phyloP scores from a whole-genome alignment of 2,888 invertebrate genomes.

The Ctenicera cuprea region DNA sequence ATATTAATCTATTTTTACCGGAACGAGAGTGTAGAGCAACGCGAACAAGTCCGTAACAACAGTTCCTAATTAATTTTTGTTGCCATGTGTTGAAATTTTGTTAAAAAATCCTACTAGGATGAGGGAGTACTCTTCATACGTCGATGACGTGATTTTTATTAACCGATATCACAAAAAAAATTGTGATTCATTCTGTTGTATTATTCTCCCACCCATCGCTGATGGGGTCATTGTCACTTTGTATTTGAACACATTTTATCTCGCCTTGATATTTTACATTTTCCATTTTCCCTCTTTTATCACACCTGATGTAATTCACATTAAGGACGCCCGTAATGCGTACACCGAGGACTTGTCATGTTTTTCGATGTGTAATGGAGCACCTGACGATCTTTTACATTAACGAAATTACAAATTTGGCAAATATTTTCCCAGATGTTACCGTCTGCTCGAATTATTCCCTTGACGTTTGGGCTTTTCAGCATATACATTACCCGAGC shows the following conservation, averaged over 20 bases:
- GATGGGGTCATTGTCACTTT: conserved; percentile 2
- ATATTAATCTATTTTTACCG: conserved; percentile 41
- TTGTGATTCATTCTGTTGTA: too few species aligned
- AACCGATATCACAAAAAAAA: background rate
- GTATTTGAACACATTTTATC: conserved; percentile 3
- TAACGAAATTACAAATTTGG: conserved; percentile 31
- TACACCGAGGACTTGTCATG: conserved; percentile 9
- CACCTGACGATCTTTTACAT: conserved; percentile 31
- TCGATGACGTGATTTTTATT: background rate
- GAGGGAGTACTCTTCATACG: too few species aligned
- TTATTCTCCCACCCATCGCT: too few species aligned
- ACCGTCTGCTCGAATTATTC: conserved; percentile 30
- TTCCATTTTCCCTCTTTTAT: conserved; percentile 22
- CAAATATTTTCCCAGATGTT: conserved; percentile 29
- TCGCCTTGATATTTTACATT: conserved; percentile 1
- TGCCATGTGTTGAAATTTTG: conserved; percentile 5
- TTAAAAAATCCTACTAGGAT: too few species aligned
- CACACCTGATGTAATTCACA: conserved; percentile 20
- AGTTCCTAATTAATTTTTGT: conserved; percentile 24
- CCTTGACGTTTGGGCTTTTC: conserved; percentile 18
- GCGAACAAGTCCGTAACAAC: background rate
- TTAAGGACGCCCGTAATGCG: conserved; percentile 13
- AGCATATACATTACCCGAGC: conserved; percentile 9
- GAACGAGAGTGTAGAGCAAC: background rate
- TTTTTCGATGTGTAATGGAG: conserved; percentile 21